A percentile compares a stretch with the other conserved stretches of the same genome.
phyloP scores from a whole-genome alignment of 2,888 invertebrate species.

The Coleophora deauratella region DNA sequence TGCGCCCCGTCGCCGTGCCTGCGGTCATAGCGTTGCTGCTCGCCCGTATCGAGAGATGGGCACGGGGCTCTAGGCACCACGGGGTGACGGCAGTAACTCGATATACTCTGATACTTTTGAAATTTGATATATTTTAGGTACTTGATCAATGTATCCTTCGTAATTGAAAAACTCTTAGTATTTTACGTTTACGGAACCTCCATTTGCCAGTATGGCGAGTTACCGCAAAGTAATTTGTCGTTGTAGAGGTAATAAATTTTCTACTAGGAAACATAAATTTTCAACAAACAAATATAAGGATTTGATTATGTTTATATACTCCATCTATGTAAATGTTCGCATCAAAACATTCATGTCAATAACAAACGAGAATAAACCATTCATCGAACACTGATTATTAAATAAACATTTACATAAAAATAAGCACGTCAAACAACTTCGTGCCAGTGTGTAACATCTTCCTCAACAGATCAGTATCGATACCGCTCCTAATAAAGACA shows the following conservation, averaged over 20 bases:
- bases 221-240: neutral
- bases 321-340: conserved; percentile 7
- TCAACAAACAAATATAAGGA: neutral
- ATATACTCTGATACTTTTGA: too few relatives aligned
- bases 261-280: neutral
- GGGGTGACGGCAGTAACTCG: too few relatives aligned
- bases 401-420: conserved; percentile 63
- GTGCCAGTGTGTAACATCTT: conserved; percentile 63
- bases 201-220: too few relatives aligned
- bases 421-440: conserved; percentile 73
- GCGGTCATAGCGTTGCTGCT: conserved; percentile 34
- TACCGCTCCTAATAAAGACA: conserved; percentile 64
- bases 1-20: conserved; percentile 72
- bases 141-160: too few relatives aligned
- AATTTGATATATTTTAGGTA: too few relatives aligned
- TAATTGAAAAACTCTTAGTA: too few relatives aligned
- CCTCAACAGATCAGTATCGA: conserved; percentile 51
- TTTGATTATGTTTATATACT: conserved; percentile 1
- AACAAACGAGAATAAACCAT: conserved; percentile 51
- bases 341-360: conserved; percentile 32
- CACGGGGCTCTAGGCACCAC: too few relatives aligned
- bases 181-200: too few relatives aligned
- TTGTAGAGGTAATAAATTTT: neutral
- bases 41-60: conserved; percentile 18
- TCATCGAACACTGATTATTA: conserved; percentile 60